Conservation (phyloP, 2,113 vertebrate species). For the Cheirogaleus medius region DNA sequence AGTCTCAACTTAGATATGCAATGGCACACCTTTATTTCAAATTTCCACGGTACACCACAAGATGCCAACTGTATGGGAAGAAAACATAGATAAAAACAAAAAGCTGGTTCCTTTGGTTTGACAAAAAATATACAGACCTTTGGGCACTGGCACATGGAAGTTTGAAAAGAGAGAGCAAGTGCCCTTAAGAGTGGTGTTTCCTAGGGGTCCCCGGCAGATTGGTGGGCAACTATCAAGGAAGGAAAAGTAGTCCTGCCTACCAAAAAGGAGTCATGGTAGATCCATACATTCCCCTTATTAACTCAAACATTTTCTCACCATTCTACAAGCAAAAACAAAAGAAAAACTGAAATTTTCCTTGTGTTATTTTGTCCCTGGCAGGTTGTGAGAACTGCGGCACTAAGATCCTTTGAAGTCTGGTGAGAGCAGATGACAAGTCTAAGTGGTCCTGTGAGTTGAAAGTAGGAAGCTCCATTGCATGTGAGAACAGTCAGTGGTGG, state of each 20-base stretch:
- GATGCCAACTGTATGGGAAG: background rate
- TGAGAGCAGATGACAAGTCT: background rate
- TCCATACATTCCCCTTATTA: background rate
- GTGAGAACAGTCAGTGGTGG: background rate
- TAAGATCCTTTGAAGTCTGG: background rate
- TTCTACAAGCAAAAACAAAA: background rate
- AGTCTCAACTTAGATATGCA: background rate
- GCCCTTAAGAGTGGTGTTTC: background rate
- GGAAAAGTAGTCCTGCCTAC: background rate
- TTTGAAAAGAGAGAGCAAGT: background rate
- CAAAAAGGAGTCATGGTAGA: background rate
- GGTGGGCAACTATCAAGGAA: background rate
- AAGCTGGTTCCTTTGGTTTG: background rate
- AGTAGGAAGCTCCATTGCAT: background rate
- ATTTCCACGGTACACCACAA: background rate
- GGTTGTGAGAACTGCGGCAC: background rate
- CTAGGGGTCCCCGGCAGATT: background rate
- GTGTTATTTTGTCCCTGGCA: background rate
- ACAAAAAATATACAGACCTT: background rate
- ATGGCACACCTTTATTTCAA: background rate
- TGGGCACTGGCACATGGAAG: background rate
- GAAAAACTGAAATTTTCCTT: background rate
- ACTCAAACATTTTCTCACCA: background rate
- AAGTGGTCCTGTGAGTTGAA: background rate
- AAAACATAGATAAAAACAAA: background rate